Evolutionary conservation across 2,797 vertebrate species (phyloP).

Genomic region (Crypturellus tataupa): DNA sequence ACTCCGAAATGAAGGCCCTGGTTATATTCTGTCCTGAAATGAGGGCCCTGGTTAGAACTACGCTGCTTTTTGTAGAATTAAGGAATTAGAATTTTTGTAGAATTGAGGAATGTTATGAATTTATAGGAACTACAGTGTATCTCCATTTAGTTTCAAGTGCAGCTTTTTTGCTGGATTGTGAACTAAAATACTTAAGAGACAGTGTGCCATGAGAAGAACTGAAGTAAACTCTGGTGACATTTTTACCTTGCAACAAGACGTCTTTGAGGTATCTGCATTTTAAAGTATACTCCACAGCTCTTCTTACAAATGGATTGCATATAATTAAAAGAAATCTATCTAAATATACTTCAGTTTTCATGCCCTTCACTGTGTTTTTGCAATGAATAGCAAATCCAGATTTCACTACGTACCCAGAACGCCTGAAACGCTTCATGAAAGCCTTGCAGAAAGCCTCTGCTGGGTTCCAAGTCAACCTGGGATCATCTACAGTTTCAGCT

Average conservation of each 20-base stretch:
- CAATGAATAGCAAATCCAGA: background rate
- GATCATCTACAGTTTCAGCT: background rate
- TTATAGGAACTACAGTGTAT: background rate
- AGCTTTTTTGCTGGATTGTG: background rate
- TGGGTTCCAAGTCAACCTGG: background rate
- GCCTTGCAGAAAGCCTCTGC: conserved; percentile 25
- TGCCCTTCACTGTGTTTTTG: background rate
- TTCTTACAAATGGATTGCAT: background rate
- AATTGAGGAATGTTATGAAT: background rate
- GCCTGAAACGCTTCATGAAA: background rate
- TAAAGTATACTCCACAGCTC: background rate
- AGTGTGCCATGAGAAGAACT: background rate
- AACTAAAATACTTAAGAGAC: background rate
- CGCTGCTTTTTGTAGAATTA: background rate
- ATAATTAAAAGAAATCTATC: background rate
- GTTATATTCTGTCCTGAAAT: background rate
- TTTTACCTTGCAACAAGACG: background rate
- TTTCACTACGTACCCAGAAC: background rate
- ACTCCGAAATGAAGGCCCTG: background rate
- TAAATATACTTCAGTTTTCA: background rate
- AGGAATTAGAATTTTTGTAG: background rate
- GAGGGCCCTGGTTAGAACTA: background rate
- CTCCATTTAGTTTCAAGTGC: background rate
- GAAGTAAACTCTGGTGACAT: background rate
- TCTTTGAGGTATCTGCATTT: background rate